These are phyloP conservation scores for Epirrita christyi DNA, from an alignment of 2,888 invertebrate genomes.

Conservation along the genomic window DNA sequence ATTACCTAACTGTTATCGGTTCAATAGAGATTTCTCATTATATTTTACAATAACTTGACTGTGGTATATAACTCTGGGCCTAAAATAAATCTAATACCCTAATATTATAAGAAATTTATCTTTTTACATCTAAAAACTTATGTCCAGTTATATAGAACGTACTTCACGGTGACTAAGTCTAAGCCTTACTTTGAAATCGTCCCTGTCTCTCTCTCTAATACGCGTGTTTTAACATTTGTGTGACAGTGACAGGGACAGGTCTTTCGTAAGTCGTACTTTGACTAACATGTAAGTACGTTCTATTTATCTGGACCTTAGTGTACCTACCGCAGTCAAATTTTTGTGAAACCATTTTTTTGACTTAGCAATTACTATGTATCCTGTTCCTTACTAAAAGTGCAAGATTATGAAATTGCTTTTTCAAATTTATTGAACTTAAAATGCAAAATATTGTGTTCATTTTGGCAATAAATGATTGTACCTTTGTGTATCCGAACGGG, in stretches of 20 bases:
- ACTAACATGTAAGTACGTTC: too few relatives aligned
- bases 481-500: conserved; percentile 70
- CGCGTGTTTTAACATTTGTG: too few relatives aligned
- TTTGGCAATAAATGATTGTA: conserved; percentile 61
- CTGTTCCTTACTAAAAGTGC: neutral
- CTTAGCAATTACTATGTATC: conserved; percentile 13
- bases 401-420: conserved; percentile 17
- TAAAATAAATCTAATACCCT: too few relatives aligned
- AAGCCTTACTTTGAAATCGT: too few relatives aligned
- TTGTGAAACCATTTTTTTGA: conserved; percentile 31
- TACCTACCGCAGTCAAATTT: conserved; percentile 17
- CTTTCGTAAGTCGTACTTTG: too few relatives aligned
- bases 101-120: too few relatives aligned
- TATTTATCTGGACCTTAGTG: too few relatives aligned
- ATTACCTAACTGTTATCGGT: conserved; percentile 40
- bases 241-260: too few relatives aligned
- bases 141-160: too few relatives aligned
- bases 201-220: too few relatives aligned
- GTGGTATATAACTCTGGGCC: neutral
- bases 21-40: conserved; percentile 17
- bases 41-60: conserved; percentile 12
- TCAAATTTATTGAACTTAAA: conserved; percentile 24
- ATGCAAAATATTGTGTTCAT: conserved; percentile 62
- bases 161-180: too few relatives aligned
- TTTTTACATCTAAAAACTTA: too few relatives aligned